Conservation (phyloP, 2,888 invertebrate genomes). For the Platycheirus rosarum region DNA sequence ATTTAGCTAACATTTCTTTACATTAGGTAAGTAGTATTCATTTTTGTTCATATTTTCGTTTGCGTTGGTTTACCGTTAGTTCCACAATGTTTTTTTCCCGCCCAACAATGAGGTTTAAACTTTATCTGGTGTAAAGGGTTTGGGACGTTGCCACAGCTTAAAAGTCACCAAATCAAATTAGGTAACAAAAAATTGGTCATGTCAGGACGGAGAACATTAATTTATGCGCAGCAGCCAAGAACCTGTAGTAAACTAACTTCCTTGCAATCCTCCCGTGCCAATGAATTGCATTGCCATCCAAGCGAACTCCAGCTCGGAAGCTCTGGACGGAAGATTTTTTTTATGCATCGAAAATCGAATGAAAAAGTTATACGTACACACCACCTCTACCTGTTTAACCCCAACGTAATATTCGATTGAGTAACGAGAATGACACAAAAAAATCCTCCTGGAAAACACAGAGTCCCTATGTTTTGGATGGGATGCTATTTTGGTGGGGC, state of each 20-base stretch:
- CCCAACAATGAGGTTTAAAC: slow-evolving; percentile 54
- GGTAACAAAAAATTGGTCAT: slow-evolving; percentile 56
- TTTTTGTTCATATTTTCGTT: slow-evolving; percentile 28
- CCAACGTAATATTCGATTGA: slow-evolving; percentile 71
- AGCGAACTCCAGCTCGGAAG: slow-evolving; percentile 3
- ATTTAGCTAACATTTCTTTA: slow-evolving; percentile 1
- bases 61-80: not conserved
- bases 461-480: slow-evolving; percentile 24
- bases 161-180: slow-evolving; percentile 73
- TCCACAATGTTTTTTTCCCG: slow-evolving; percentile 12
- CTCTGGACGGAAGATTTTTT: slow-evolving; percentile 51
- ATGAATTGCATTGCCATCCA: too few relatives aligned
- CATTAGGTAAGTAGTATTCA: slow-evolving; percentile 2
- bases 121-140: slow-evolving; percentile 63
- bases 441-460: slow-evolving; percentile 9
- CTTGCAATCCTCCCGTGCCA: slow-evolving; percentile 25
- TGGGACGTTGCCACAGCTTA: slow-evolving; percentile 65
- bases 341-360: slow-evolving; percentile 71
- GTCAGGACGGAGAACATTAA: slow-evolving; percentile 61
- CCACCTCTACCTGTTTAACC: slow-evolving; percentile 59
- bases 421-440: slow-evolving; percentile 64
- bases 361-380: slow-evolving; percentile 71
- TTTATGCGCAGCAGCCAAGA: slow-evolving; percentile 68
- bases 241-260: slow-evolving; percentile 47
- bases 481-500: not conserved